These are phyloP conservation scores for Steinernema hermaphroditum DNA, from an alignment of 2,888 invertebrate genomes.

Conservation along the genomic window DNA sequence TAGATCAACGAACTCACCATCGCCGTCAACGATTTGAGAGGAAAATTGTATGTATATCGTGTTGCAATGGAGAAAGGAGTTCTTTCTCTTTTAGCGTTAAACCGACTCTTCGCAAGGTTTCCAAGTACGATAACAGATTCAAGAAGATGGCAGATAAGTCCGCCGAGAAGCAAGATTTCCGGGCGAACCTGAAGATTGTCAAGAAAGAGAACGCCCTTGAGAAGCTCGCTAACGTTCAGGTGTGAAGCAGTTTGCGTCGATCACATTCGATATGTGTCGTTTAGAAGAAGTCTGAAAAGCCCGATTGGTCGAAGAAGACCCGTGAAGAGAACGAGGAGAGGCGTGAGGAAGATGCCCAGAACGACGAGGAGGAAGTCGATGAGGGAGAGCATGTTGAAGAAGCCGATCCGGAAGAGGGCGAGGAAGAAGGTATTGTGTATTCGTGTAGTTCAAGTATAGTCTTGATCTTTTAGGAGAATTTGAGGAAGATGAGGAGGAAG, in stretches of 20 bases:
- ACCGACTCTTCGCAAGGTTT: conserved; percentile 85
- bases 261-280: background rate
- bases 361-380: conserved; percentile 39
- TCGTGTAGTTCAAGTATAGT: background rate
- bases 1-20: conserved; percentile 97
- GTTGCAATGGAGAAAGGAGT: background rate
- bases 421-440: conserved; percentile 28
- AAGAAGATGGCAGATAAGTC: conserved; percentile 54
- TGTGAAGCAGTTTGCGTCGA: background rate
- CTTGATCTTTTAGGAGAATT: background rate
- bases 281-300: conserved; percentile 64
- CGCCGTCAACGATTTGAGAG: conserved; percentile 99
- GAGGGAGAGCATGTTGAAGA: conserved; percentile 43
- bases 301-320: conserved; percentile 64
- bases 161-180: conserved; percentile 84
- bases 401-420: conserved; percentile 5
- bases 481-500: conserved; percentile 17
- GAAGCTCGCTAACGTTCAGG: conserved; percentile 46
- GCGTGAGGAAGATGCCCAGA: conserved; percentile 42
- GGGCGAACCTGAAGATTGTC: conserved; percentile 97
- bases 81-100: conserved; percentile 56
- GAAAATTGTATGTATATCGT: conserved; percentile 79
- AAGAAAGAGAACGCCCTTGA: conserved; percentile 92
- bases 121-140: conserved; percentile 94
- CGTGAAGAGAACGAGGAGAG: conserved; percentile 36